Percentiles rank a stretch among this genome's conserved stretches.
phyloP scores from a whole-genome alignment of 2,113 vertebrate species.

The Zingel zingel region DNA sequence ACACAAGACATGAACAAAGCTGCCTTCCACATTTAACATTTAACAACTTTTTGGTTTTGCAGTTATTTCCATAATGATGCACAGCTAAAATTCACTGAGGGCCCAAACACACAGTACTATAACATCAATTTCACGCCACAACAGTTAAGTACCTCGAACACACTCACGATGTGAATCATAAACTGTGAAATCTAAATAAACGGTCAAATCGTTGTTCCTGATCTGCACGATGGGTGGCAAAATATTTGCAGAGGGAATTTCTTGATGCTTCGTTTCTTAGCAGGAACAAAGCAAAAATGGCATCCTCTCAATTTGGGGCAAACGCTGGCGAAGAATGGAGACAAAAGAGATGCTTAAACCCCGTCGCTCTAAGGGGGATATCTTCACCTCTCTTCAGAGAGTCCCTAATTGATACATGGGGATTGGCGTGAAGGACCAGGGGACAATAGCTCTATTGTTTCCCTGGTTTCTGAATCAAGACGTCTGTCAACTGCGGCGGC shows the following conservation, averaged over 20 bases:
- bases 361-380: conserved; percentile 44
- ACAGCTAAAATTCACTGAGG: not conserved
- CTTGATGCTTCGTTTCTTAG: conserved; percentile 29
- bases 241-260: conserved; percentile 52
- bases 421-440: conserved; percentile 61
- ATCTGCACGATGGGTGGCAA: conserved; percentile 63
- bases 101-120: not conserved
- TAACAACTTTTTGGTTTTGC: not conserved
- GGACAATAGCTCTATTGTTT: conserved; percentile 81
- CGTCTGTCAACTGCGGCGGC: conserved; percentile 59
- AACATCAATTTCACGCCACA: conserved; percentile 40
- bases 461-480: conserved; percentile 63
- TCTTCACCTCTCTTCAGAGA: conserved; percentile 66
- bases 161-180: conserved; percentile 50
- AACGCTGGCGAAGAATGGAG: conserved; percentile 49
- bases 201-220: conserved; percentile 32
- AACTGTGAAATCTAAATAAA: conserved; percentile 37
- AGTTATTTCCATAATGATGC: not conserved
- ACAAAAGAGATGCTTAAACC: conserved; percentile 68
- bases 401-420: conserved; percentile 66
- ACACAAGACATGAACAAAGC: not conserved
- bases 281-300: conserved; percentile 59
- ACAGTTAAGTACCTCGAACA: conserved; percentile 13
- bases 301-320: conserved; percentile 67
- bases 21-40: not conserved